These are phyloP conservation scores for Pseudopipra pipra DNA, from an alignment of 2,113 vertebrate species.

Conservation along the genomic window DNA sequence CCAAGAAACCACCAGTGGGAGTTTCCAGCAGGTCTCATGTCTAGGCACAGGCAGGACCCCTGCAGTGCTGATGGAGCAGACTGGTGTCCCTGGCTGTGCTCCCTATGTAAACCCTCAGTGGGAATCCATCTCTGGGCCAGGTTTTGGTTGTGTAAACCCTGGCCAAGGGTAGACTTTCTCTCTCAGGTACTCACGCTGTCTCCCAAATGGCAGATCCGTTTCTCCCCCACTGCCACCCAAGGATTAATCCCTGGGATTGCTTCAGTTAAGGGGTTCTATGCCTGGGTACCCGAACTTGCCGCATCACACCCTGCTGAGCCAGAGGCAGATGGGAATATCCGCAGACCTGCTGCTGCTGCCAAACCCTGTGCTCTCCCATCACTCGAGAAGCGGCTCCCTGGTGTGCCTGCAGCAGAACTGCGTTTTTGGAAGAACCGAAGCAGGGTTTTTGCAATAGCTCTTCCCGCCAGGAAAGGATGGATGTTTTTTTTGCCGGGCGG, in stretches of 20 bases:
- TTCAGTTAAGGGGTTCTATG: fast-evolving
- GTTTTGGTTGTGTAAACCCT: neutral
- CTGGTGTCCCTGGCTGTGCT: neutral
- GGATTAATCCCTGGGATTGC: neutral
- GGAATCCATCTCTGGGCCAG: neutral
- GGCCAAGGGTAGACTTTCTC: neutral
- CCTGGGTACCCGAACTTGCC: neutral
- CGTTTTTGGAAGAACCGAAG: too few species aligned
- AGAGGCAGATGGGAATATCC: too few species aligned
- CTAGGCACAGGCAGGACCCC: neutral
- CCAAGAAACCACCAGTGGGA: neutral
- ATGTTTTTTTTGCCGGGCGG: fast-evolving
- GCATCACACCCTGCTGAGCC: fast-evolving
- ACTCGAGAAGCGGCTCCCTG: fast-evolving
- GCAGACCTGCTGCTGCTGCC: neutral
- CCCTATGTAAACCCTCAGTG: fast-evolving
- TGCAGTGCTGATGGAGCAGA: fast-evolving
- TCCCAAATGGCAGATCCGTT: fast-evolving
- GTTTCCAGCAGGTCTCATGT: neutral
- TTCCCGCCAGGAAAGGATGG: neutral
- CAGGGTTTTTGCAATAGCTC: neutral
- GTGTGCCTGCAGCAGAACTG: neutral
- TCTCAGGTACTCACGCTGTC: too few species aligned
- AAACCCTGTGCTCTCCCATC: fast-evolving
- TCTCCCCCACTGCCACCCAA: fast-evolving